Evolutionary conservation across 2,113 vertebrate species (phyloP).

Genomic region (Lota lota): DNA sequence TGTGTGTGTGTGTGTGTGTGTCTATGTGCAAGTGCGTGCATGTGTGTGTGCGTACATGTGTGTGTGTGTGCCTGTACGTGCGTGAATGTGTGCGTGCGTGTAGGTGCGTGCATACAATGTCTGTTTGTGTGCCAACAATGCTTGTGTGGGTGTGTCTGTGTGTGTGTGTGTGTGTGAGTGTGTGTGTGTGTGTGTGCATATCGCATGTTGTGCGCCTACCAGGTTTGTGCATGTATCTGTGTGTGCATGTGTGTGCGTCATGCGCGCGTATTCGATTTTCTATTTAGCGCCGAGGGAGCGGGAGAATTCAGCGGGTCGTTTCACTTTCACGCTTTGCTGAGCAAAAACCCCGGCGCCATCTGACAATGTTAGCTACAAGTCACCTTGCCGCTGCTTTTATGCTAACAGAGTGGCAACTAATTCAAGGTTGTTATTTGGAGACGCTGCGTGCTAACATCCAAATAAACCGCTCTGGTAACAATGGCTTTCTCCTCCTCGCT

Average conservation of each 20-base stretch:
- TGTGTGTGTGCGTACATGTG: background rate
- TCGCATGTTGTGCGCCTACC: background rate
- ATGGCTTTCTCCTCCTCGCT: background rate
- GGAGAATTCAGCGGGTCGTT: conserved; percentile 51
- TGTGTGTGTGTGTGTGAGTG: background rate
- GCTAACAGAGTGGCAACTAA: conserved; percentile 40
- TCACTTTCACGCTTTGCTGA: conserved; percentile 61
- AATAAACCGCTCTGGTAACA: conserved; percentile 30
- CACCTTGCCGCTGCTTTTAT: conserved; percentile 56
- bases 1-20: background rate
- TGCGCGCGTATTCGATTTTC: conserved; percentile 38
- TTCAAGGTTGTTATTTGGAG: conserved; percentile 54
- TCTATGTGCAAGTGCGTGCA: background rate
- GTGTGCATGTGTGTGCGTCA: background rate
- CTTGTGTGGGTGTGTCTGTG: background rate
- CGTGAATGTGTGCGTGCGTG: background rate
- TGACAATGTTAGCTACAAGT: conserved; percentile 55
- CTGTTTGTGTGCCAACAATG: background rate
- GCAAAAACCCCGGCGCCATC: conserved; percentile 49
- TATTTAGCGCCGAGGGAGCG: conserved; percentile 41
- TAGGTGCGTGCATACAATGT: conserved; percentile 1
- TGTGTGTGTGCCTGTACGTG: background rate
- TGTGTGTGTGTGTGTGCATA: background rate
- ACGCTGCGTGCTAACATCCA: conserved; percentile 18
- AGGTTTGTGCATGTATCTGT: background rate